Percentiles rank a stretch among this genome's conserved stretches.
These are phyloP conservation scores for Bungarus multicinctus DNA, from an alignment of 2,113 vertebrate genomes.

Conservation along the genomic window DNA sequence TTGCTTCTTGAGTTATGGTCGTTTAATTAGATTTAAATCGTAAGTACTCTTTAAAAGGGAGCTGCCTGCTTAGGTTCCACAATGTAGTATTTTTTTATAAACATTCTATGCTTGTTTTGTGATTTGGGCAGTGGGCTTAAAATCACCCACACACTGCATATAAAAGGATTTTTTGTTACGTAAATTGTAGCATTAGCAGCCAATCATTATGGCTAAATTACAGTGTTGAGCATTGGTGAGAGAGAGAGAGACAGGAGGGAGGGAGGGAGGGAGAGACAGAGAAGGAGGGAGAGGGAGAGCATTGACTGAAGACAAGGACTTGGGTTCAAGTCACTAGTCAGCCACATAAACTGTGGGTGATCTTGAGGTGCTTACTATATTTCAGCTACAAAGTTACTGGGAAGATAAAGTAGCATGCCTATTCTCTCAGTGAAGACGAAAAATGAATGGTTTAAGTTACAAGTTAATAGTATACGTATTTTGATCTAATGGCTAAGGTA, in stretches of 20 bases:
- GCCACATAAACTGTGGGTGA: not conserved
- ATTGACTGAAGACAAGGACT: not conserved
- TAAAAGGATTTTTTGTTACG: not conserved
- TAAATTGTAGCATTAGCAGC: not conserved
- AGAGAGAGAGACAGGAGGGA: not conserved
- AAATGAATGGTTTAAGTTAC: not conserved
- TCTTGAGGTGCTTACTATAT: not conserved
- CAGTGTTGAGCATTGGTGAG: not conserved
- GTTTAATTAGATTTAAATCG: conserved; percentile 1
- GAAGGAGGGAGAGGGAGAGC: not conserved
- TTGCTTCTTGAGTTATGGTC: not conserved
- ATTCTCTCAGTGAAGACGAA: not conserved
- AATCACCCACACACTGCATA: not conserved
- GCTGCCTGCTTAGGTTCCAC: not conserved
- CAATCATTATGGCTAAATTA: not conserved
- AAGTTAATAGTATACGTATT: not conserved
- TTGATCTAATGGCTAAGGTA: not conserved
- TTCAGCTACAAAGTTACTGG: not conserved
- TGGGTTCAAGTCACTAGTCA: not conserved
- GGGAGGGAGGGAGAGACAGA: not conserved
- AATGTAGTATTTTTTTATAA: not conserved
- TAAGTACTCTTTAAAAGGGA: not conserved
- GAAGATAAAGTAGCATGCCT: not conserved
- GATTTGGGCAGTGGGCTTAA: not conserved
- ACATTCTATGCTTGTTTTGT: not conserved